These are phyloP conservation scores for Anableps anableps DNA, from an alignment of 2,797 vertebrate genomes.

Conservation along the genomic window DNA sequence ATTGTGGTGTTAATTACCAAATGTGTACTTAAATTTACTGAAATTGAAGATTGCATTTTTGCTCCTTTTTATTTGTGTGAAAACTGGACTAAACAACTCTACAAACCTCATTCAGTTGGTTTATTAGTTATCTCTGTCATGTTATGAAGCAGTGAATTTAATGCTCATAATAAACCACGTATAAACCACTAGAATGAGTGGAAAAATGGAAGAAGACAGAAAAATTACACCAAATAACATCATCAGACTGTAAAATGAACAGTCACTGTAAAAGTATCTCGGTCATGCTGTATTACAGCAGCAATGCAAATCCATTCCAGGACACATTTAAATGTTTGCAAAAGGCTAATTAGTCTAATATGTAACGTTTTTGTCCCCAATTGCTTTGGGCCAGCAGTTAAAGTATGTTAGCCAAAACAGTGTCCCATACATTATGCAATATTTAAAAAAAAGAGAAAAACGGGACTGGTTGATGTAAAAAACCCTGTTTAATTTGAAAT, in stretches of 20 bases:
- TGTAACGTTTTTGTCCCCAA: constrained; percentile 6
- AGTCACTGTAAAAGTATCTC: constrained; percentile 14
- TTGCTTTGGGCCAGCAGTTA: not conserved
- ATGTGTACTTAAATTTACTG: not conserved
- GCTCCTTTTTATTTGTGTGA: not conserved
- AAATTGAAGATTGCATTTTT: not conserved
- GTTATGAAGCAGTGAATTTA: constrained; percentile 26
- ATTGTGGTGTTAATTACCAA: not conserved
- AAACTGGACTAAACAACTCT: constrained; percentile 8
- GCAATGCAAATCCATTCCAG: constrained; percentile 30
- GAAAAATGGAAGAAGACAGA: constrained; percentile 1
- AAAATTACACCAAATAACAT: constrained; percentile 20
- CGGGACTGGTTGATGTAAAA: constrained; percentile 19
- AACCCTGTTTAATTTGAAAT: constrained; percentile 38
- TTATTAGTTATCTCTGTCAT: constrained; percentile 8
- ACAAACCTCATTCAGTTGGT: constrained; percentile 37
- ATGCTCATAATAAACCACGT: constrained; percentile 25
- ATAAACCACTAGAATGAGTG: no score
- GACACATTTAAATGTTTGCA: not conserved
- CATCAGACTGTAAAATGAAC: constrained; percentile 15
- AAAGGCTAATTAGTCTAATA: constrained; percentile 3
- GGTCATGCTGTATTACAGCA: constrained; percentile 9
- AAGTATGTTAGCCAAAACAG: constrained; percentile 4
- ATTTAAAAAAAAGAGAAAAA: not conserved
- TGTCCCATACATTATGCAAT: not conserved